Evolutionary conservation across 2,797 vertebrate species (phyloP).

Genomic region (Lepilemur septentrionalis): DNA sequence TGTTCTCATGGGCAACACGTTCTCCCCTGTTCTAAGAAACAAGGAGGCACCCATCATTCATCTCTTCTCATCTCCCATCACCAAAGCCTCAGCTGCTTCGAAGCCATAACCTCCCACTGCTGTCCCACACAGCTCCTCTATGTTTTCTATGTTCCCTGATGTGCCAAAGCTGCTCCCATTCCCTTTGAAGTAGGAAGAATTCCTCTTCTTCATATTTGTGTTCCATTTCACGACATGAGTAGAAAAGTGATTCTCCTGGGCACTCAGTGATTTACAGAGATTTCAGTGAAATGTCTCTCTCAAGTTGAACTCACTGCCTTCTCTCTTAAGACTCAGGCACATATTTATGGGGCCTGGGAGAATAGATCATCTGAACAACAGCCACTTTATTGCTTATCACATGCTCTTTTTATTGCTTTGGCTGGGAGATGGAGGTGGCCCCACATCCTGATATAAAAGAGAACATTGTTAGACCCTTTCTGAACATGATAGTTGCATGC

Average conservation of each 20-base stretch:
- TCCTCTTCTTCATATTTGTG: background rate
- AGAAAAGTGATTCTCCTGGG: background rate
- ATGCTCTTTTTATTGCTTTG: background rate
- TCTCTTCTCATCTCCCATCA: background rate
- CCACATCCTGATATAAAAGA: background rate
- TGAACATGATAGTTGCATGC: background rate
- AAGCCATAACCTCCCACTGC: background rate
- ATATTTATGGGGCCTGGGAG: background rate
- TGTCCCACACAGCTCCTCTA: background rate
- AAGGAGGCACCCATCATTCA: background rate
- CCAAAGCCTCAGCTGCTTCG: background rate
- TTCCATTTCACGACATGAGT: background rate
- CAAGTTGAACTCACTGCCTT: background rate
- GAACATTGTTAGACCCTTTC: background rate
- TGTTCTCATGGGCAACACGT: background rate
- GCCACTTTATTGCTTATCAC: background rate
- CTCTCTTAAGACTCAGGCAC: background rate
- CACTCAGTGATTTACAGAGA: background rate
- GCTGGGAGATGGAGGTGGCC: background rate
- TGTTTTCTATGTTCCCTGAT: background rate
- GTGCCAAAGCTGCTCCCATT: background rate
- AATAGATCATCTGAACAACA: background rate
- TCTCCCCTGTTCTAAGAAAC: background rate
- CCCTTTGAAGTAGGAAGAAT: background rate
- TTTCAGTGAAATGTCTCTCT: slow-evolving; percentile 13